Evolutionary conservation across 2,888 invertebrate species (phyloP), one percentile per base, ranked within the genome.

Genomic region (Zhuqinia jingwanae): DNA sequence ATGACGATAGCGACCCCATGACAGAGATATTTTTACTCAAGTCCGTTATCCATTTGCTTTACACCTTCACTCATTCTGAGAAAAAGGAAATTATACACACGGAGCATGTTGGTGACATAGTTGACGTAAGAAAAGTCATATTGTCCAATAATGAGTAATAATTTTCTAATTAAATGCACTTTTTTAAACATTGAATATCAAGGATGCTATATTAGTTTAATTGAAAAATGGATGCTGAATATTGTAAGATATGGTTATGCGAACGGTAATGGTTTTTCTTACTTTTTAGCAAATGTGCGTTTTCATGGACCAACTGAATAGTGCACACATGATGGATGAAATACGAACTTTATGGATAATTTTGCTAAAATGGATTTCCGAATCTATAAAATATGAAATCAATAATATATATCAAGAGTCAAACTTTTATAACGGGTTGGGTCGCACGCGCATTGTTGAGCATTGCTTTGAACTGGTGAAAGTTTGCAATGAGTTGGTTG

Each of bases 311-410:
- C 50, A 30, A 15, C 11, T 73, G 11, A 42, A 60, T 2, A 22
- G n/a, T 6, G 76, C 76, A 15, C 25, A 47, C 6, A 10, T n/a
- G 1, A 10, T 78, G n/a, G 60, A 78, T 10, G 58, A 85, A 30
- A 56, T 78, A 68, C 8, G 70, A 6, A 36, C 27, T 3, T 70
- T 50, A 15, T 78, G 78, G 78, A 58, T 78, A 17, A 20, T 78
- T 17, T 56, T 85, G 25, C 47, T 70, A 30, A 63, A 63, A 8
- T 63, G 13, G 13, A 50, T 13, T 5, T 13, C 22, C 45, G 53
- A 53, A n/a, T 36, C 20, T 60, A 13, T 75, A 60, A 2, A 45
- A 75, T 11, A 56, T 56, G 56, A 56, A 17, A 17, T n/a, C n/a
- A n/a, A n/a, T n/a, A n/a, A n/a, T n/a, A n/a, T n/a, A n/a, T n/a